Conservation (phyloP, 2,888 invertebrate species). For the Hypselothyrea guttata region DNA sequence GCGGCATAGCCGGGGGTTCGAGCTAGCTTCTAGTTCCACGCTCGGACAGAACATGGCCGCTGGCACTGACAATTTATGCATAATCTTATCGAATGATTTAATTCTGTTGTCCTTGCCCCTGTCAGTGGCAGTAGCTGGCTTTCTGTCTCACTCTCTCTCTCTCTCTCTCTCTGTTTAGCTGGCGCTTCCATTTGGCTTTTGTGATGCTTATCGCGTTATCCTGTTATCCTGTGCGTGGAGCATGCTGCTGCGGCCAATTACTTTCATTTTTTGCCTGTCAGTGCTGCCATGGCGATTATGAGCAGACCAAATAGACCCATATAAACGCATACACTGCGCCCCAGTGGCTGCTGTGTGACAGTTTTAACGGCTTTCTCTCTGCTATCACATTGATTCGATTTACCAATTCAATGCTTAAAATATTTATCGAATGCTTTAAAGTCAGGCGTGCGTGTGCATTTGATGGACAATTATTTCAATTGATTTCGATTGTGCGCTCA, state of each 20-base stretch:
- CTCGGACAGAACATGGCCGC: slow-evolving; percentile 15
- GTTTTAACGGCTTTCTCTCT: too few species aligned
- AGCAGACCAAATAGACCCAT: slow-evolving; percentile 7
- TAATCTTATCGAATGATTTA: slow-evolving; percentile 78
- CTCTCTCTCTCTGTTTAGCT: slow-evolving; percentile 7
- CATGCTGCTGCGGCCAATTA: slow-evolving; percentile 32
- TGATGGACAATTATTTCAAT: slow-evolving; percentile 34
- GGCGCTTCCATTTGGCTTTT: slow-evolving; percentile 51
- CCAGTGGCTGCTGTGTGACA: too few species aligned
- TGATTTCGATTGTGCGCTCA: slow-evolving; percentile 17
- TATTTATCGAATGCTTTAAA: slow-evolving; percentile 20
- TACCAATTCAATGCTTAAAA: slow-evolving; percentile 26
- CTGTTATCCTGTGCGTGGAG: slow-evolving; percentile 7
- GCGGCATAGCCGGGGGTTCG: slow-evolving; percentile 2
- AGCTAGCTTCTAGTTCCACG: background rate
- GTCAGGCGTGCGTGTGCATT: slow-evolving; percentile 28
- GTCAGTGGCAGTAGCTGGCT: slow-evolving; percentile 19
- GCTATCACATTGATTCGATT: slow-evolving; percentile 34
- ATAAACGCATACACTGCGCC: background rate
- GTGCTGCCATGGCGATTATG: slow-evolving; percentile 36
- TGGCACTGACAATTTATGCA: slow-evolving; percentile 55
- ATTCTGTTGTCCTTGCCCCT: slow-evolving; percentile 47
- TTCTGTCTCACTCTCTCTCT: background rate
- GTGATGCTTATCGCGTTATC: slow-evolving; percentile 55
- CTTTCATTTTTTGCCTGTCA: slow-evolving; percentile 8